These are phyloP conservation scores for Rhingia campestris DNA, from an alignment of 2,888 invertebrate species.

Conservation along the genomic window DNA sequence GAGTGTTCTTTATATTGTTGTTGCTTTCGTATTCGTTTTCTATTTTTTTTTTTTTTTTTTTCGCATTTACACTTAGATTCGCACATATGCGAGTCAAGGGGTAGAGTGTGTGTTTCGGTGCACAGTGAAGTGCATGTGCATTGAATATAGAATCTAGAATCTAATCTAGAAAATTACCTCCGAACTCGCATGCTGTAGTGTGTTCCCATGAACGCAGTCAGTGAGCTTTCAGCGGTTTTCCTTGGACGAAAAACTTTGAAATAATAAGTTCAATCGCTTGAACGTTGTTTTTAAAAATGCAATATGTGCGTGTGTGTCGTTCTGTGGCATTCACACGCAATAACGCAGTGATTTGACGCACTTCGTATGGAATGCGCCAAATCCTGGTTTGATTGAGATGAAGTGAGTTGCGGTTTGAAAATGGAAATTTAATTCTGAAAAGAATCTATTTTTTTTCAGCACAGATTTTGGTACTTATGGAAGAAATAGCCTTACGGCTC, in stretches of 20 bases:
- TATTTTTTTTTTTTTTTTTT: constrained; percentile 29
- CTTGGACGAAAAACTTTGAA: constrained; percentile 74
- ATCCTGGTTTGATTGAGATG: constrained; percentile 65
- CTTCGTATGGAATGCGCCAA: constrained; percentile 59
- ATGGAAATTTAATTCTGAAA: too few relatives aligned
- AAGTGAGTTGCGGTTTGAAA: constrained; percentile 20
- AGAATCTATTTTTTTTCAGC: too few relatives aligned
- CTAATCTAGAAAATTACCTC: constrained; percentile 74
- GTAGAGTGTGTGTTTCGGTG: constrained; percentile 6
- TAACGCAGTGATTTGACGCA: constrained; percentile 55
- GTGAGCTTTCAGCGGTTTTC: constrained; percentile 74
- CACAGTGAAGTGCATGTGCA: constrained; percentile 52
- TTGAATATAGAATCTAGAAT: constrained; percentile 65
- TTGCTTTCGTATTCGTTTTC: background rate
- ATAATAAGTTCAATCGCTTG: constrained; percentile 72
- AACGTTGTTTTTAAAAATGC: constrained; percentile 41
- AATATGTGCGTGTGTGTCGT: constrained; percentile 17
- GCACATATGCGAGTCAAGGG: constrained; percentile 14
- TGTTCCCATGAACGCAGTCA: constrained; percentile 74
- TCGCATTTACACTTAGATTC: constrained; percentile 39
- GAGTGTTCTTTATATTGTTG: constrained; percentile 43
- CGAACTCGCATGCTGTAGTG: constrained; percentile 49
- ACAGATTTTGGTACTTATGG: too few relatives aligned
- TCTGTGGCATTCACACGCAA: constrained; percentile 26
- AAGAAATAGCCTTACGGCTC: too few relatives aligned